A percentile compares a stretch with the other conserved stretches of the same genome.
phyloP scores from a whole-genome alignment of 2,888 invertebrate genomes.

The Poecilus cupreus region DNA sequence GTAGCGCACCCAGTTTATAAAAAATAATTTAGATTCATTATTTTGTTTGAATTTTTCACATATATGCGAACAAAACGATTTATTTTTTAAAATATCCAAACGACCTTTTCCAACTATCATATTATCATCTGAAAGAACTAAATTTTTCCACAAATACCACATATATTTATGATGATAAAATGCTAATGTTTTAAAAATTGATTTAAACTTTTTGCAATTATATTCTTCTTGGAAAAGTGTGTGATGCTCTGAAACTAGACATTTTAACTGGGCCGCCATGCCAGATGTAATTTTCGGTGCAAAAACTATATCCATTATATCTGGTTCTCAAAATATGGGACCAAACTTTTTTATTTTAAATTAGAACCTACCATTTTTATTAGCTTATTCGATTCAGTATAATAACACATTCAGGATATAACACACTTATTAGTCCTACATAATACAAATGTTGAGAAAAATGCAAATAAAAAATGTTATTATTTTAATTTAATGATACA shows the following conservation, averaged over 20 bases:
- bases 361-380: no score
- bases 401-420: no score
- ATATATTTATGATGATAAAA: neutral
- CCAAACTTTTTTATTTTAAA: no score
- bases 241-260: conserved; percentile 5
- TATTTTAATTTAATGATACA: no score
- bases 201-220: neutral
- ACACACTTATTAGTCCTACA: no score
- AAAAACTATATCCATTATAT: neutral
- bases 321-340: neutral
- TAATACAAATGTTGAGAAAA: no score
- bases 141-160: neutral
- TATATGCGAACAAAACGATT: conserved; percentile 27
- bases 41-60: conserved; percentile 21
- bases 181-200: conserved; percentile 5
- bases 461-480: no score
- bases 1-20: neutral
- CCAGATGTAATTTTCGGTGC: neutral
- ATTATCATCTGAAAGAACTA: neutral
- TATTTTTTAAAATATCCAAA: neutral
- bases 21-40: conserved; percentile 1
- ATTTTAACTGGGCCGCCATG: conserved; percentile 6
- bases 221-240: neutral
- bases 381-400: no score
- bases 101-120: neutral